Evolutionary conservation across 2,888 invertebrate genomes (phyloP).

Genomic region (Hololepta plana): DNA sequence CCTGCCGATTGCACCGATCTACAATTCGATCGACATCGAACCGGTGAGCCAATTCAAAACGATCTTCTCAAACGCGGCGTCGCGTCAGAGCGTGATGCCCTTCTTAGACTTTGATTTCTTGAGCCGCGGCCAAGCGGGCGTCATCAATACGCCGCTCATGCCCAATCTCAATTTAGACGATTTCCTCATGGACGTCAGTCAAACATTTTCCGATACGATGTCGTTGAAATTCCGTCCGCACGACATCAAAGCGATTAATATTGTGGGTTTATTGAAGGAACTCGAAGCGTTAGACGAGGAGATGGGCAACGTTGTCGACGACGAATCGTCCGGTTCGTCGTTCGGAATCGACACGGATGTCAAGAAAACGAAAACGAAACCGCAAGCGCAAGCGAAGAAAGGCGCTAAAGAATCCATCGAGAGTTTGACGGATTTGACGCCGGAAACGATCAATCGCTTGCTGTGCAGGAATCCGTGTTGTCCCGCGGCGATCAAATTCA

Average conservation of each 20-base stretch:
- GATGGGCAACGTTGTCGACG: slow-evolving; percentile 1
- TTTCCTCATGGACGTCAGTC: too few species aligned
- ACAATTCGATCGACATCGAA: slow-evolving; percentile 7
- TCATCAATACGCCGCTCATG: too few species aligned
- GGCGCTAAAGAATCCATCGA: too few species aligned
- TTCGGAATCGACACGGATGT: too few species aligned
- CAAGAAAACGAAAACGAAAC: too few species aligned
- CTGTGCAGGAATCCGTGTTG: slow-evolving; percentile 21
- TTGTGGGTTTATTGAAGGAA: slow-evolving; percentile 4
- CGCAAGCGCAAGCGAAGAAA: too few species aligned
- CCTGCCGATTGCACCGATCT: slow-evolving; percentile 13
- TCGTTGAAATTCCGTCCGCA: slow-evolving; percentile 16
- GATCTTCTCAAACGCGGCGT: slow-evolving; percentile 3
- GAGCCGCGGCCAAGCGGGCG: too few species aligned
- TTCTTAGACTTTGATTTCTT: too few species aligned
- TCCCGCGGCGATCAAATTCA: slow-evolving; percentile 23
- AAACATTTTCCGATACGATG: slow-evolving; percentile 15
- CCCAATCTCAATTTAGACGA: too few species aligned
- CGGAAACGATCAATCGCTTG: slow-evolving; percentile 15
- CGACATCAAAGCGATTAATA: slow-evolving; percentile 16
- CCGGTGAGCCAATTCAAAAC: slow-evolving; percentile 6
- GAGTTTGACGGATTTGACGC: slow-evolving; percentile 14
- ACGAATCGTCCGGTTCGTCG: too few species aligned
- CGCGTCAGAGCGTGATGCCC: too few species aligned
- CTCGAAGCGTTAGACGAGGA: neutral